Evolutionary conservation across 1,140 invertebrate genomes (phyloP).

Genomic region (Pseudomyrmex cubaensis): DNA sequence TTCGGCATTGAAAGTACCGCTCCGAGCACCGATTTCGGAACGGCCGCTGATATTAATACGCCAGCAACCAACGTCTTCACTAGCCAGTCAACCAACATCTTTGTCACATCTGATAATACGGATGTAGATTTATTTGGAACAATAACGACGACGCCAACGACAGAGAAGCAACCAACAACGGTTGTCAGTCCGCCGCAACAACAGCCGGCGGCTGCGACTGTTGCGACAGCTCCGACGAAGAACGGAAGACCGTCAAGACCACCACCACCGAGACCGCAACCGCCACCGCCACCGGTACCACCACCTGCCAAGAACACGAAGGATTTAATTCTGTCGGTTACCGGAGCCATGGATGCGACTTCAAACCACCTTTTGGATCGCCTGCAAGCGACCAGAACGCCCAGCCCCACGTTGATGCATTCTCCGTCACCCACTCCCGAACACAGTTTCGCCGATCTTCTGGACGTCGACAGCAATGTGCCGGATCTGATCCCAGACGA

Average conservation of each 20-base stretch:
- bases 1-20: constrained; percentile 80
- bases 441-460: constrained; percentile 88
- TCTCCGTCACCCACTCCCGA: constrained; percentile 94
- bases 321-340: constrained; percentile 93
- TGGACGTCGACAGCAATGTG: constrained; percentile 86
- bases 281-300: constrained; percentile 78
- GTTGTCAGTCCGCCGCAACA: constrained; percentile 71
- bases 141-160: constrained; percentile 76
- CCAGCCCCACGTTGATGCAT: constrained; percentile 93
- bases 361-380: constrained; percentile 93
- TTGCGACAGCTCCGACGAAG: constrained; percentile 79
- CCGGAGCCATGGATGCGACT: constrained; percentile 94
- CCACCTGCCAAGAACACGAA: constrained; percentile 90
- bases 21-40: constrained; percentile 46
- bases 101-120: constrained; percentile 41
- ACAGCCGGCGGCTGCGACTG: constrained; percentile 66
- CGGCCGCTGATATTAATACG: constrained; percentile 59
- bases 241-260: constrained; percentile 65
- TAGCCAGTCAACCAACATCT: constrained; percentile 61
- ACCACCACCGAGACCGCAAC: constrained; percentile 79
- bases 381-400: constrained; percentile 92
- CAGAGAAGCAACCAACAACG: constrained; percentile 67
- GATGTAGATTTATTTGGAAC: constrained; percentile 50
- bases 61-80: constrained; percentile 68
- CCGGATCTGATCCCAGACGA: constrained; percentile 80